Evolutionary conservation across 2,888 invertebrate species (phyloP).

Genomic region (Esperia sulphurella): DNA sequence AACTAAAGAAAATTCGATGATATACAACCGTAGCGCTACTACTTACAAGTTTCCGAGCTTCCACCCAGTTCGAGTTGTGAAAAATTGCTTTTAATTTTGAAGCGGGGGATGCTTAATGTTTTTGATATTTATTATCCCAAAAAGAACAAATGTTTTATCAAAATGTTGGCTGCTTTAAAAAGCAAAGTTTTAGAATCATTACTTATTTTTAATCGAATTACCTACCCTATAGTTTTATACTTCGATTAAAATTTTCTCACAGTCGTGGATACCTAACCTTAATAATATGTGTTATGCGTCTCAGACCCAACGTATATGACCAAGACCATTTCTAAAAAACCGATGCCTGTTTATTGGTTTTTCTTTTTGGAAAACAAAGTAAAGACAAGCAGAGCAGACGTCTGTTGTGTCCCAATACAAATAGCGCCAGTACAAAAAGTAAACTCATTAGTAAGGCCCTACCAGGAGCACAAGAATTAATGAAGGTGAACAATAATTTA

Average conservation of each 20-base stretch:
- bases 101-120: constrained; percentile 8
- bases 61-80: constrained; percentile 27
- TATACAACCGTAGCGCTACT: constrained; percentile 50
- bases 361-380: not conserved
- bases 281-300: too few species aligned
- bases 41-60: constrained; percentile 32
- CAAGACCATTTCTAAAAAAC: not conserved
- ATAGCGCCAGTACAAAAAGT: constrained; percentile 60
- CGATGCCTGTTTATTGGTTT: not conserved
- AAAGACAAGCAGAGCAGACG: not conserved
- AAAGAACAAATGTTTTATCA: too few species aligned
- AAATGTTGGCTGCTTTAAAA: too few species aligned
- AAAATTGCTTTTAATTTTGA: constrained; percentile 48
- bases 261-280: too few species aligned
- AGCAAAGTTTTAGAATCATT: too few species aligned
- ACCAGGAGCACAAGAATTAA: constrained; percentile 74
- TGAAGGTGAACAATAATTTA: constrained; percentile 79
- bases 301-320: too few species aligned
- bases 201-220: too few species aligned
- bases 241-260: too few species aligned
- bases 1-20: constrained; percentile 76
- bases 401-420: constrained; percentile 25
- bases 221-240: too few species aligned
- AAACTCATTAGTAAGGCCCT: constrained; percentile 71
- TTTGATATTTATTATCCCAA: not conserved